Evolutionary conservation across 2,113 vertebrate species (phyloP), one percentile per base, ranked within the genome.

Genomic region (Dasyurus viverrinus): DNA sequence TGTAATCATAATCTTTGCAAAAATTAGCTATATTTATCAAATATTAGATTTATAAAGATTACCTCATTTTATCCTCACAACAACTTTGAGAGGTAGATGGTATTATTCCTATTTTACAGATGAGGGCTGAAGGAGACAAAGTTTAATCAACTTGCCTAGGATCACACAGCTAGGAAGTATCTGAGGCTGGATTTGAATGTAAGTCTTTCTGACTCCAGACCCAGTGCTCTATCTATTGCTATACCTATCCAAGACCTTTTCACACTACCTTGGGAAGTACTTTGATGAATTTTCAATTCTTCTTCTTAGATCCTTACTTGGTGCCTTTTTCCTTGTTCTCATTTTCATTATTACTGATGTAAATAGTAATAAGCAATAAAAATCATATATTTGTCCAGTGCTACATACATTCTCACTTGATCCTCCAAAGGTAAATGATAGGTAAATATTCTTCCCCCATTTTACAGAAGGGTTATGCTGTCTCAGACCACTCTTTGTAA

Each of bases 381-480:
- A 76, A 76, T 76, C 19, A 76, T 36, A n/a, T 22, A n/a, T 14
- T 76, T 76, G 4, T 76, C 68, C 16, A 76, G 5, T n/a, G 68
- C 16, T 76, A 76, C n/a, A n/a, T 76, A 76, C 57, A 50, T 91
- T 96, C 25, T 60, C 95, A 0, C 47, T 93, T 92, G 84, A n/a
- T 60, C n/a, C 93, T 57, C 89, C 55, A 94, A 93, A 96, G 27
- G 30, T 36, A 26, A 16, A 47, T 92, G 54, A 53, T 26, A 93
- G 54, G n/a, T 91, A 36, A 8, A 89, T 92, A 95, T 92, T 55
- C 93, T 47, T 91, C 48, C 48, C 47, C 42, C 50, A 54, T 4
- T 93, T 96, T 97, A 68, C 90, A 94, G 90, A 93, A 76, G 68
- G 68, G 68, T 76, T 76, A 76, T 76, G 36, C 53, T 91, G 93